Conservation (phyloP, 2,113 vertebrate species). For the Prietella phreatophila region DNA sequence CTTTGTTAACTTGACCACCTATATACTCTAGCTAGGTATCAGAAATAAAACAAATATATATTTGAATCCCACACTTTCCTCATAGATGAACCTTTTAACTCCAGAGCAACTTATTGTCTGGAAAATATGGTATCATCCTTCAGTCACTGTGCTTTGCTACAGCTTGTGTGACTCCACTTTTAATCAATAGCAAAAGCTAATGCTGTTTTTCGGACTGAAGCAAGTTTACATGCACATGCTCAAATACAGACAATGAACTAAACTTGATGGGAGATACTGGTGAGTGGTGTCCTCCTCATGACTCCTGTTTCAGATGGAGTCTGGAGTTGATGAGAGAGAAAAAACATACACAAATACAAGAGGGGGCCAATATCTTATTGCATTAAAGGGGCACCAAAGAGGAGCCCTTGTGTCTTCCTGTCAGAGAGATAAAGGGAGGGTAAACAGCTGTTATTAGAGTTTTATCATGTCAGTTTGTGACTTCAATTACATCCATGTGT, state of each 20-base stretch:
- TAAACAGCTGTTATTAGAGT: conserved; percentile 32
- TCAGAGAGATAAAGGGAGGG: conserved; percentile 43
- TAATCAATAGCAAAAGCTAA: not conserved
- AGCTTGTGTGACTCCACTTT: conserved; percentile 10
- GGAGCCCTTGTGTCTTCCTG: conserved; percentile 53
- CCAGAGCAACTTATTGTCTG: not conserved
- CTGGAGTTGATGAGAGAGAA: conserved; percentile 24
- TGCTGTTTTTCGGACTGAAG: not conserved
- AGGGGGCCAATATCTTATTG: conserved; percentile 48
- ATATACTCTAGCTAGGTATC: not conserved
- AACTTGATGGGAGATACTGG: conserved; percentile 32
- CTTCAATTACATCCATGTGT: conserved; percentile 14
- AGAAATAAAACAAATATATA: not conserved
- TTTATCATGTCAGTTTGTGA: conserved; percentile 10
- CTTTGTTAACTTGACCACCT: not conserved
- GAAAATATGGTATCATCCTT: conserved; percentile 10
- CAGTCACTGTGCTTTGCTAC: conserved; percentile 29
- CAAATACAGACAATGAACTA: conserved; percentile 8
- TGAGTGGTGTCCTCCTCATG: conserved; percentile 33
- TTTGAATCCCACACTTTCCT: not conserved
- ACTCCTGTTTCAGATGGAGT: conserved; percentile 27
- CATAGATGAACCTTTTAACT: not conserved
- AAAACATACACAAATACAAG: conserved; percentile 27
- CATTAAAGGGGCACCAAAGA: conserved; percentile 42
- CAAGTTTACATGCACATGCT: conserved; percentile 30